phyloP scores from a whole-genome alignment of 1,140 invertebrate genomes.

The Solenopsis invicta region DNA sequence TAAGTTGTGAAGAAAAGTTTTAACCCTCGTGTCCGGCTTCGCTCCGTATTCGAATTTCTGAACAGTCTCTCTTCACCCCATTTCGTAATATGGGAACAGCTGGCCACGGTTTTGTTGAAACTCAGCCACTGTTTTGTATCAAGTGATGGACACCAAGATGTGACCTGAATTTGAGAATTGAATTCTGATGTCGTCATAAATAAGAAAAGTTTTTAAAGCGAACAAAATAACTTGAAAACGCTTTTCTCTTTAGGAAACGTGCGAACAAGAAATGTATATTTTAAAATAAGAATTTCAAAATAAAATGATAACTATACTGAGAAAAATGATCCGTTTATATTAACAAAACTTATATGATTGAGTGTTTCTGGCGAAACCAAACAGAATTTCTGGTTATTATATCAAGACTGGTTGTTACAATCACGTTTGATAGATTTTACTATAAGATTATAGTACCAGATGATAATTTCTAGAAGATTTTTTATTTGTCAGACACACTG shows the following conservation, averaged over 20 bases:
- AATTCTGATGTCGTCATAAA: background rate
- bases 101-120: slow-evolving; percentile 28
- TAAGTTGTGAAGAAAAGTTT: slow-evolving; percentile 54
- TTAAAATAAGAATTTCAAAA: background rate
- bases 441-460: too few relatives aligned
- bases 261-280: background rate
- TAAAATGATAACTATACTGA: background rate
- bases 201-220: background rate
- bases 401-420: too few relatives aligned
- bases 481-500: too few relatives aligned
- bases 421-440: too few relatives aligned
- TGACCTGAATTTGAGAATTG: slow-evolving; percentile 23
- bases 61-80: slow-evolving; percentile 5
- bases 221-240: slow-evolving; percentile 12
- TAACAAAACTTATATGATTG: too few relatives aligned
- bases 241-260: background rate
- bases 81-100: slow-evolving; percentile 51
- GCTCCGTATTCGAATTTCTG: slow-evolving; percentile 59
- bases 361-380: too few relatives aligned
- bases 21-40: slow-evolving; percentile 48
- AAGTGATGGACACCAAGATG: slow-evolving; percentile 3
- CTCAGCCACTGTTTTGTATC: background rate
- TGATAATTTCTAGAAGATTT: too few relatives aligned
- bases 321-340: too few relatives aligned
- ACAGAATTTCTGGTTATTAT: too few relatives aligned